phyloP scores from a whole-genome alignment of 2,113 vertebrate species.

The Ochotona curzoniae region DNA sequence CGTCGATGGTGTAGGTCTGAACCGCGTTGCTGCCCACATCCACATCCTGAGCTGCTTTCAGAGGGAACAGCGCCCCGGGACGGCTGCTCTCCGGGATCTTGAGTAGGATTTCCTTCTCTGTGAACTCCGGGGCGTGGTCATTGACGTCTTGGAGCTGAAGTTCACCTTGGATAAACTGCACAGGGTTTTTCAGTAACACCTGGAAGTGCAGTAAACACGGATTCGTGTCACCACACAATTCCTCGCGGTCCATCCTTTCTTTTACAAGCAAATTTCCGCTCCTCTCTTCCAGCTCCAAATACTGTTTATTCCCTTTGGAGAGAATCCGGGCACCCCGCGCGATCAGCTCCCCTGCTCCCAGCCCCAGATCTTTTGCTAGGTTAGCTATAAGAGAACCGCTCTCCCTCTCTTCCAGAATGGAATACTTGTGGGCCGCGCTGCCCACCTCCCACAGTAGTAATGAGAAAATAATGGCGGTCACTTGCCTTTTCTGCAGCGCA shows the following conservation, averaged over 20 bases:
- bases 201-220: slow-evolving; percentile 81
- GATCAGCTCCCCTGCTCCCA: slow-evolving; percentile 84
- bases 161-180: slow-evolving; percentile 85
- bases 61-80: slow-evolving; percentile 75
- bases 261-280: slow-evolving; percentile 81
- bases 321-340: slow-evolving; percentile 73
- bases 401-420: slow-evolving; percentile 85
- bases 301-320: slow-evolving; percentile 81
- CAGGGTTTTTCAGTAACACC: slow-evolving; percentile 87
- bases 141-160: slow-evolving; percentile 87
- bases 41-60: slow-evolving; percentile 84
- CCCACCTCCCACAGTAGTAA: slow-evolving; percentile 64
- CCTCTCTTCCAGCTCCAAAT: slow-evolving; percentile 62
- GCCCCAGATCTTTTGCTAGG: slow-evolving; percentile 86
- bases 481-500: slow-evolving; percentile 69
- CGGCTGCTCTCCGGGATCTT: slow-evolving; percentile 83
- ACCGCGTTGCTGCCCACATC: slow-evolving; percentile 87
- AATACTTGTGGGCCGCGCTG: slow-evolving; percentile 76
- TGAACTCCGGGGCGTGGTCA: slow-evolving; percentile 87
- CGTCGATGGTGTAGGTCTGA: slow-evolving; percentile 82
- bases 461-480: slow-evolving; percentile 63
- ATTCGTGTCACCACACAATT: slow-evolving; percentile 83
- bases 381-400: slow-evolving; percentile 75
- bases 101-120: slow-evolving; percentile 83
- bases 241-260: slow-evolving; percentile 83